Conservation (phyloP, 2,113 vertebrate genomes). For the Thryonomys swinderianus region DNA sequence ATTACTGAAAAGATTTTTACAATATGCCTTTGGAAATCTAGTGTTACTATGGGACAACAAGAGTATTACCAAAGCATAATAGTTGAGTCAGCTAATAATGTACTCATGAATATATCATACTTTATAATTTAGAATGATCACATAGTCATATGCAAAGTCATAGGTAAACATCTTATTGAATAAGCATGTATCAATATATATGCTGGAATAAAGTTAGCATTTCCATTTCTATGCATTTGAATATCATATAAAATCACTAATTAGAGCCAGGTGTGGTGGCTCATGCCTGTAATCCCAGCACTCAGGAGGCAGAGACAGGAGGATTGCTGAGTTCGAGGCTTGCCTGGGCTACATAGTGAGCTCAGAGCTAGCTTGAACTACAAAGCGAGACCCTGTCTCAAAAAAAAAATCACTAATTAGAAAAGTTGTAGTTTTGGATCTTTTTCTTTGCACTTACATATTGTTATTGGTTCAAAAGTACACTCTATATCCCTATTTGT, state of each 20-base stretch:
- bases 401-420: not conserved
- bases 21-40: constrained; percentile 26
- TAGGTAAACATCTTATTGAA: not conserved
- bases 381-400: too few relatives aligned
- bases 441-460: constrained; percentile 3
- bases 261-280: too few relatives aligned
- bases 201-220: not conserved
- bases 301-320: too few relatives aligned
- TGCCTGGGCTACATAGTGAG: too few relatives aligned
- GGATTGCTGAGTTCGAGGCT: too few relatives aligned
- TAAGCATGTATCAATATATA: not conserved
- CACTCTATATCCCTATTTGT: not conserved
- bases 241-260: not conserved
- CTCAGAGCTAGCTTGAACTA: too few relatives aligned
- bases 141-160: not conserved
- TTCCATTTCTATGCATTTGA: not conserved
- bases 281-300: too few relatives aligned
- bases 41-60: not conserved
- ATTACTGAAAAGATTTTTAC: not conserved
- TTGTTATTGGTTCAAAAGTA: not conserved
- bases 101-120: not conserved
- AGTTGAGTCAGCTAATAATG: constrained; percentile 18
- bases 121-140: constrained; percentile 25
- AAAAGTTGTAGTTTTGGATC: not conserved
- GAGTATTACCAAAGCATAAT: not conserved